Percentiles rank a stretch among this genome's conserved stretches.
Evolutionary conservation across 2,888 invertebrate genomes (phyloP).

Genomic region (Andricus curvator): DNA sequence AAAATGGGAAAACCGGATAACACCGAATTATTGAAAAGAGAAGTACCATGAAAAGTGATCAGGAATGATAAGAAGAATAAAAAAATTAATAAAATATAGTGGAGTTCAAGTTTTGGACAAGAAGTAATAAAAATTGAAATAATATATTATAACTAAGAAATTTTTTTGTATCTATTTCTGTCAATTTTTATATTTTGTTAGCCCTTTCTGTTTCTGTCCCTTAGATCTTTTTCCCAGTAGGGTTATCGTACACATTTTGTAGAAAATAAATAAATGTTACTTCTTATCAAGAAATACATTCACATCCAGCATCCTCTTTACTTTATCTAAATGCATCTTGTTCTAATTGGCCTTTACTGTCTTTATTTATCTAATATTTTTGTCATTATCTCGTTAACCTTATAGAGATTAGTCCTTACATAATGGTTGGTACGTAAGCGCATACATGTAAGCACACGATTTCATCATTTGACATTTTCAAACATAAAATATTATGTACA

Average conservation of each 20-base stretch:
- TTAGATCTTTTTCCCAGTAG: neutral
- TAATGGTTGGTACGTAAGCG: constrained; percentile 26
- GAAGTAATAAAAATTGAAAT: too few species aligned
- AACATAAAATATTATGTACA: neutral
- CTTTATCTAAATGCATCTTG: neutral
- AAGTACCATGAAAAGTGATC: too few species aligned
- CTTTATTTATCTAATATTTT: neutral
- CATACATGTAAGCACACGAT: neutral
- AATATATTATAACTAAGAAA: too few species aligned
- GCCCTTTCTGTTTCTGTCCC: neutral
- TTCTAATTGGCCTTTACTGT: constrained; percentile 16
- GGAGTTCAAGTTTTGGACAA: too few species aligned
- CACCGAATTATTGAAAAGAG: too few species aligned
- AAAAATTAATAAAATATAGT: too few species aligned
- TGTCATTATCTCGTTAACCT: constrained; percentile 19
- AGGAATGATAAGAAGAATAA: too few species aligned
- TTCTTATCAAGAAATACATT: neutral
- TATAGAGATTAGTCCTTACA: constrained; percentile 25
- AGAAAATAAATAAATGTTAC: too few species aligned
- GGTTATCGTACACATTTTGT: neutral
- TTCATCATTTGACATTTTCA: neutral
- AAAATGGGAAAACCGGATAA: too few species aligned
- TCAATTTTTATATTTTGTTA: too few species aligned
- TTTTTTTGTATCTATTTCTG: too few species aligned
- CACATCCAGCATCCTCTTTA: neutral